Conservation (phyloP, 2,888 invertebrate genomes). For the Drosophila prostipennis region DNA sequence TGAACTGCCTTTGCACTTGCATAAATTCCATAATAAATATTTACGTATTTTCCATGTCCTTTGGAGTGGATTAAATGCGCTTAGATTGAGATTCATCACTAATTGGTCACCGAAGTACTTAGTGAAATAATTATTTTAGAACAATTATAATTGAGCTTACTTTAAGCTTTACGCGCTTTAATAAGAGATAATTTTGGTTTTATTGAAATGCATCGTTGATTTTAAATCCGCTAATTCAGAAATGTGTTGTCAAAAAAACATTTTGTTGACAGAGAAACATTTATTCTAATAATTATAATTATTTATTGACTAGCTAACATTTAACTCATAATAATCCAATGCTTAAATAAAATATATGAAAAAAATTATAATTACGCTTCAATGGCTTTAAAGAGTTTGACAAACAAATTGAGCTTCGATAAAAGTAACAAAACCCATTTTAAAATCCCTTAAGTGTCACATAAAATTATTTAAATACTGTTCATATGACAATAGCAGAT, state of each 20-base stretch:
- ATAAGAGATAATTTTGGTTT: slow-evolving; percentile 4
- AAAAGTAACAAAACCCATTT: slow-evolving; percentile 8
- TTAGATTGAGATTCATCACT: slow-evolving; percentile 4
- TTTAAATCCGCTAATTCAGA: neutral
- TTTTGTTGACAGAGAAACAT: too few relatives aligned
- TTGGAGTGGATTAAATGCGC: slow-evolving; percentile 25
- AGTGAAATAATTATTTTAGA: slow-evolving; percentile 4
- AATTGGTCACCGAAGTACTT: slow-evolving; percentile 27
- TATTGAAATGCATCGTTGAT: slow-evolving; percentile 10
- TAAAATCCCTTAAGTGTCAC: slow-evolving; percentile 16
- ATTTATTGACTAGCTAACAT: neutral
- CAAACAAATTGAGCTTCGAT: neutral
- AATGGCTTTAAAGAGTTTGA: slow-evolving; percentile 3
- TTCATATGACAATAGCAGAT: slow-evolving; percentile 16
- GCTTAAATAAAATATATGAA: neutral
- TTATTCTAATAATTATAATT: neutral
- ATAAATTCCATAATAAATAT: slow-evolving; percentile 23
- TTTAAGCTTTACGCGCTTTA: slow-evolving; percentile 4
- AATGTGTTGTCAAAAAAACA: neutral
- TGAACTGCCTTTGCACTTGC: slow-evolving; percentile 12
- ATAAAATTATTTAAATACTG: slow-evolving; percentile 31
- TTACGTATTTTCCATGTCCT: slow-evolving; percentile 8
- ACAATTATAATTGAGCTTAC: slow-evolving; percentile 12
- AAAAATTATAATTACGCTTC: slow-evolving; percentile 1
- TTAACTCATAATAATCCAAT: neutral